These are phyloP conservation scores for Siphonodentalium dalli DNA, from an alignment of 2,888 invertebrate species.

Conservation along the genomic window DNA sequence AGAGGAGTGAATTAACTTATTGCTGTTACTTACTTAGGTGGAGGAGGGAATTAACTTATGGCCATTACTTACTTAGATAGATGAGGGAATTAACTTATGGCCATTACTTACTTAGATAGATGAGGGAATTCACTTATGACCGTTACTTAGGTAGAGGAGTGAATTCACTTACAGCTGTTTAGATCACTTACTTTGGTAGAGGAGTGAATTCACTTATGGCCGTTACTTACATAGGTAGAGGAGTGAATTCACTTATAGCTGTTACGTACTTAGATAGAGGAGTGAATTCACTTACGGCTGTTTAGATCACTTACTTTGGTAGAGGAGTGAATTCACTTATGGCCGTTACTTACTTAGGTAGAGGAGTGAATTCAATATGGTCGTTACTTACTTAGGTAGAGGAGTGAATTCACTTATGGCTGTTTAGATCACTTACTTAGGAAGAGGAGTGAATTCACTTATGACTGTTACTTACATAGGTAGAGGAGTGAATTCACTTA, in stretches of 20 bases:
- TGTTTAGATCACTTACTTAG: slow-evolving; percentile 81
- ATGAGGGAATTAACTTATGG: no score
- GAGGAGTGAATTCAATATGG: slow-evolving; percentile 88
- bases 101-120: no score
- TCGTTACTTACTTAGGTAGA: slow-evolving; percentile 93
- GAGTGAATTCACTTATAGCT: no score
- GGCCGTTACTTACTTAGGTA: slow-evolving; percentile 96
- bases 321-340: slow-evolving; percentile 90
- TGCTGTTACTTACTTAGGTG: slow-evolving; percentile 94
- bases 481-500: slow-evolving; percentile 91
- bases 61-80: no score
- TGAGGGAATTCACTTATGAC: no score
- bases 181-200: slow-evolving; percentile 93
- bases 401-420: slow-evolving; percentile 63
- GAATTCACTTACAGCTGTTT: no score
- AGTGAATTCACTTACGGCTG: no score
- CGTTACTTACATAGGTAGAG: no score
- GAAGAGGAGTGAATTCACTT: slow-evolving; percentile 91
- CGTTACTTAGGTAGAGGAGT: no score
- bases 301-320: slow-evolving; percentile 79
- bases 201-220: slow-evolving; percentile 88
- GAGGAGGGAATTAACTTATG: slow-evolving; percentile 88
- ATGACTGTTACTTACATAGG: slow-evolving; percentile 92
- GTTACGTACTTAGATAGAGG: no score
- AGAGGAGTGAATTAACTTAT: no score